Conservation (phyloP, 2,797 vertebrate genomes). For the Pempheris klunzingeri region DNA sequence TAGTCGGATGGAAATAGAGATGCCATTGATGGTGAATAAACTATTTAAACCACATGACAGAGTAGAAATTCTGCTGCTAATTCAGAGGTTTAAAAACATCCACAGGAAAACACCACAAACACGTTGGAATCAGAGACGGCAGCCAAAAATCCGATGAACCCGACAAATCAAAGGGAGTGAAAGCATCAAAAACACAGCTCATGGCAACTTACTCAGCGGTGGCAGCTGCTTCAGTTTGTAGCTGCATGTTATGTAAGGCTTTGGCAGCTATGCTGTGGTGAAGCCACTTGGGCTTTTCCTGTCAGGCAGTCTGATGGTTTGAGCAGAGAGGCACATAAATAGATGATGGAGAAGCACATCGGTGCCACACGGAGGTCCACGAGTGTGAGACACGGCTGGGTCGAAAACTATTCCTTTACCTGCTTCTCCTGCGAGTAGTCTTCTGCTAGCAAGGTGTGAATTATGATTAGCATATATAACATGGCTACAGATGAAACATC, state of each 20-base stretch:
- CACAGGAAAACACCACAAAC: not conserved
- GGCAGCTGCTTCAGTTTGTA: constrained; percentile 26
- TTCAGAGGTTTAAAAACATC: constrained; percentile 11
- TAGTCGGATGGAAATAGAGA: constrained; percentile 39
- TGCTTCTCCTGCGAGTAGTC: too few relatives aligned
- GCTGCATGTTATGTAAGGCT: constrained; percentile 56
- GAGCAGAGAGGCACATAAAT: constrained; percentile 49
- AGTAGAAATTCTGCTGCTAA: constrained; percentile 6
- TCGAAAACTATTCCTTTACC: not conserved
- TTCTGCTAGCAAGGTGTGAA: not conserved
- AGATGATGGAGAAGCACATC: constrained; percentile 48
- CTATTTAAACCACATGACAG: constrained; percentile 24
- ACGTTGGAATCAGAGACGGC: constrained; percentile 4
- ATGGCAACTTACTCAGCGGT: constrained; percentile 4
- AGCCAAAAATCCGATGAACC: constrained; percentile 22
- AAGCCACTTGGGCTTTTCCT: constrained; percentile 56
- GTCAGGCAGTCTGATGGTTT: constrained; percentile 40
- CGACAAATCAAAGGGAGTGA: constrained; percentile 22
- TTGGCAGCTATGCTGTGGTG: constrained; percentile 58
- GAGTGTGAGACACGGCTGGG: not conserved
- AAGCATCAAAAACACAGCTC: constrained; percentile 30
- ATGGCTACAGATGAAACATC: not conserved
- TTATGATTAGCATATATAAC: not conserved
- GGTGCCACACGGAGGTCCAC: constrained; percentile 36
- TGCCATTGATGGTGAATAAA: constrained; percentile 33